phyloP scores from a whole-genome alignment of 2,113 vertebrate genomes.

The Beaufortia kweichowensis region DNA sequence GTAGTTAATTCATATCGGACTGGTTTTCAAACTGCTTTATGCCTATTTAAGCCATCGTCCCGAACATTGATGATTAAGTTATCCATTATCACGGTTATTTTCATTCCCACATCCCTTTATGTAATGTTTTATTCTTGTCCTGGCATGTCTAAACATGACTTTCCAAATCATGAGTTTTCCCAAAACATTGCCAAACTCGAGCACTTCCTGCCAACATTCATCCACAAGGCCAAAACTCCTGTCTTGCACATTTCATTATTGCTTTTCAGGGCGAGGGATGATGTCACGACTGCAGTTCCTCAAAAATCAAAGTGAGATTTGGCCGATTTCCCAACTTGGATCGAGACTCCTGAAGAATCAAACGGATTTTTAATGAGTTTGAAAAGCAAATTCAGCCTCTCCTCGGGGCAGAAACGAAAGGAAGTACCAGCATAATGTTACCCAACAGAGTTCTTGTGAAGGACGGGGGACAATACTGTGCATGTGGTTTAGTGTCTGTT shows the following conservation, averaged over 20 bases:
- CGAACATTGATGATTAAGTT: too few relatives aligned
- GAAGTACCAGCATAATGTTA: neutral
- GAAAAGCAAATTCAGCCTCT: neutral
- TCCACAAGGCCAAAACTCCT: neutral
- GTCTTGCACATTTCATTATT: slow-evolving; percentile 20
- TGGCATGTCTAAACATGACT: neutral
- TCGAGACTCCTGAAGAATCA: neutral
- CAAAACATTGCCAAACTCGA: slow-evolving; percentile 1
- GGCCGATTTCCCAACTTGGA: neutral
- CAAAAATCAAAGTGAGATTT: neutral
- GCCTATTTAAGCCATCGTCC: too few relatives aligned
- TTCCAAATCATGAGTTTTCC: neutral
- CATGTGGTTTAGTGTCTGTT: slow-evolving; percentile 35
- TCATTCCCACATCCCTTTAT: neutral
- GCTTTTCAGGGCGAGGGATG: neutral
- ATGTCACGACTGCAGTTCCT: neutral
- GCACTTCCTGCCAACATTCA: slow-evolving; percentile 6
- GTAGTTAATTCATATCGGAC: neutral
- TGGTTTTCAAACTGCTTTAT: too few relatives aligned
- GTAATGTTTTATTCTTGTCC: neutral
- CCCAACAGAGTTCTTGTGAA: slow-evolving; percentile 12
- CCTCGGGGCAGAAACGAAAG: neutral
- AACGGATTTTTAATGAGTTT: neutral
- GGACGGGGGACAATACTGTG: neutral
- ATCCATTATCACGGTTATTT: neutral